phyloP scores from a whole-genome alignment of 2,113 vertebrate species.

The Salminus brasiliensis region DNA sequence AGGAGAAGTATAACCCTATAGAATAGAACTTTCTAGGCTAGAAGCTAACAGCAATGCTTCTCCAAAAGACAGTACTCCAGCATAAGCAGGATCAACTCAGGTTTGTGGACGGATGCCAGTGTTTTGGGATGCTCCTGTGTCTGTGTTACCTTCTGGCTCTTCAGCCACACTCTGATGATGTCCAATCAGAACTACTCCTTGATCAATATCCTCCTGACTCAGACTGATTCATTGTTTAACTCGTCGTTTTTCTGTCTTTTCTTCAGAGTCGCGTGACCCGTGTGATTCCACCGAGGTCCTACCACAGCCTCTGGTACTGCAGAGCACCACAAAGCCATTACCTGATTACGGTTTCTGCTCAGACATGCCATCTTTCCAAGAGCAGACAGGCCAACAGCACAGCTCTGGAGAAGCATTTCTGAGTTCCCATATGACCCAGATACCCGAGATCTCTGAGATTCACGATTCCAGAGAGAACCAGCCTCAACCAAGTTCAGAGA shows the following conservation, averaged over 20 bases:
- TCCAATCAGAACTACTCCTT: too few relatives aligned
- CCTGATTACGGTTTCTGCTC: conserved; percentile 65
- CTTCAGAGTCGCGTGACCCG: conserved; percentile 67
- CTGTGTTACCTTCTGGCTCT: too few relatives aligned
- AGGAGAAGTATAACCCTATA: not conserved
- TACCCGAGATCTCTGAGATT: conserved; percentile 62
- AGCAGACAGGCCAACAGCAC: conserved; percentile 60
- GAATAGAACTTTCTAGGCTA: too few relatives aligned
- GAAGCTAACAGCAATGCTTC: too few relatives aligned
- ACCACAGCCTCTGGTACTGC: conserved; percentile 43
- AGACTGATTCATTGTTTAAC: not conserved
- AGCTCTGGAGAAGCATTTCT: conserved; percentile 68
- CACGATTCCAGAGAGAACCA: conserved; percentile 55
- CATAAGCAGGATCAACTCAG: too few relatives aligned
- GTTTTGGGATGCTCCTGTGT: too few relatives aligned
- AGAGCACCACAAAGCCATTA: conserved; percentile 57
- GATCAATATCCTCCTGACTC: too few relatives aligned
- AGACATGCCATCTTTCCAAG: conserved; percentile 60
- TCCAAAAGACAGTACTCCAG: too few relatives aligned
- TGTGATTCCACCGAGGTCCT: conserved; percentile 70
- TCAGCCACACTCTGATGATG: too few relatives aligned
- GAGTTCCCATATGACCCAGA: conserved; percentile 65
- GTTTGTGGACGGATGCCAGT: too few relatives aligned
- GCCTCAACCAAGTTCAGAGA: conserved; percentile 58
- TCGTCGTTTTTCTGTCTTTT: conserved; percentile 2